These are phyloP conservation scores for Drosophila aff. DNA, from an alignment of 1,140 invertebrate genomes.

Conservation along the genomic window DNA sequence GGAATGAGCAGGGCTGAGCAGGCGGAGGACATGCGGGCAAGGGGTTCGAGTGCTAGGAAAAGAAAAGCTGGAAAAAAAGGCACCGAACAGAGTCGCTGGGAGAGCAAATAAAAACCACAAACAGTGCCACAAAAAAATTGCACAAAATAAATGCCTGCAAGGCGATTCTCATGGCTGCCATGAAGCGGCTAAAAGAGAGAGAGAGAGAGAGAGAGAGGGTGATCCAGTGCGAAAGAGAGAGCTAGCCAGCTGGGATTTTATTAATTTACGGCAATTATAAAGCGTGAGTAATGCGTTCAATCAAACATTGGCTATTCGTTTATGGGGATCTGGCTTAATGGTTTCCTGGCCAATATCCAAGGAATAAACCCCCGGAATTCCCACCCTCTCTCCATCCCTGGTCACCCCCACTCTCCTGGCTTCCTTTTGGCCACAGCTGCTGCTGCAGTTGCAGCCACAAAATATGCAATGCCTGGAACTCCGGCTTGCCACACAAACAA, in stretches of 20 bases:
- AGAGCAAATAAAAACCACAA: conserved; percentile 46
- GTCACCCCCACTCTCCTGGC: not conserved
- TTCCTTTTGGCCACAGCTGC: conserved; percentile 21
- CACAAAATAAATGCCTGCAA: conserved; percentile 75
- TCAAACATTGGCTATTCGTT: conserved; percentile 65
- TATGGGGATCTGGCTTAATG: conserved; percentile 70
- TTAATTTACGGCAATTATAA: conserved; percentile 81
- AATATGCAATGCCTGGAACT: conserved; percentile 58
- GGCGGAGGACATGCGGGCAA: not conserved
- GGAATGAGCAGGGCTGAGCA: conserved; percentile 6
- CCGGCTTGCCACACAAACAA: conserved; percentile 75
- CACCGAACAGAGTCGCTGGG: conserved; percentile 40
- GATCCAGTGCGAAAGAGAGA: not conserved
- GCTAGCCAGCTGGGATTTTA: conserved; percentile 46
- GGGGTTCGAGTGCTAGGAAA: conserved; percentile 1
- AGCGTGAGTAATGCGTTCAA: conserved; percentile 79
- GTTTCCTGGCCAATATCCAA: conserved; percentile 43
- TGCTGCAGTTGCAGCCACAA: conserved; percentile 53
- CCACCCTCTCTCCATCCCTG: not conserved
- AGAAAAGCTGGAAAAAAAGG: conserved; percentile 24
- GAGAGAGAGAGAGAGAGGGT: not conserved
- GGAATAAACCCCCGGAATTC: not conserved
- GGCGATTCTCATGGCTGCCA: conserved; percentile 53
- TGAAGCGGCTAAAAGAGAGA: too few relatives aligned
- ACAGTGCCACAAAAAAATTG: conserved; percentile 56